Evolutionary conservation across 2,888 invertebrate genomes (phyloP).

Genomic region (Abscondita cerata): DNA sequence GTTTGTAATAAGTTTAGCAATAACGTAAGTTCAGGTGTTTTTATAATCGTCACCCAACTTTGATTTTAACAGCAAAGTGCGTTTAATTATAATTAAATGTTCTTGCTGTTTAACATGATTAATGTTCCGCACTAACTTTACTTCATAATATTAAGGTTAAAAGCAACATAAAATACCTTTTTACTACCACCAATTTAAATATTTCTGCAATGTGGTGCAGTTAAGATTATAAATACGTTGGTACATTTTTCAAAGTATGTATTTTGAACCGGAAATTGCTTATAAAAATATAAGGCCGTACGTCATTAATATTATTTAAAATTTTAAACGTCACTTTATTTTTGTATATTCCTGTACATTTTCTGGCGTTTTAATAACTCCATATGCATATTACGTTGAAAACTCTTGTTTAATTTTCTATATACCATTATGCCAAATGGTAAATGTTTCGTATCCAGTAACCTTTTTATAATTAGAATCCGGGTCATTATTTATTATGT

Average conservation of each 20-base stretch:
- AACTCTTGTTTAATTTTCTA: not conserved
- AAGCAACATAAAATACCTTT: no score
- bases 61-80: no score
- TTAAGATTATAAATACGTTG: not conserved
- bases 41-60: no score
- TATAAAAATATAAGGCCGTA: constrained; percentile 6
- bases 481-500: constrained; percentile 1
- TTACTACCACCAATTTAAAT: no score
- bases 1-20: no score
- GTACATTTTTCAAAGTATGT: constrained; percentile 10
- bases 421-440: not conserved
- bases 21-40: no score
- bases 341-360: constrained; percentile 1
- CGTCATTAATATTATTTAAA: constrained; percentile 11
- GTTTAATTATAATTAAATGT: no score
- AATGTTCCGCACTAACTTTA: no score
- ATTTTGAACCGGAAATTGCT: constrained; percentile 10
- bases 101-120: no score
- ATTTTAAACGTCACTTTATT: constrained; percentile 3
- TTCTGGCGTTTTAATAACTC: not conserved
- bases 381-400: not conserved
- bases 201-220: no score
- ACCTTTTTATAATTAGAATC: constrained; percentile 3
- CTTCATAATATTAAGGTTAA: no score
- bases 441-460: not conserved